Conservation (phyloP, 2,113 vertebrate species). For the Ageneiosus marmoratus region DNA sequence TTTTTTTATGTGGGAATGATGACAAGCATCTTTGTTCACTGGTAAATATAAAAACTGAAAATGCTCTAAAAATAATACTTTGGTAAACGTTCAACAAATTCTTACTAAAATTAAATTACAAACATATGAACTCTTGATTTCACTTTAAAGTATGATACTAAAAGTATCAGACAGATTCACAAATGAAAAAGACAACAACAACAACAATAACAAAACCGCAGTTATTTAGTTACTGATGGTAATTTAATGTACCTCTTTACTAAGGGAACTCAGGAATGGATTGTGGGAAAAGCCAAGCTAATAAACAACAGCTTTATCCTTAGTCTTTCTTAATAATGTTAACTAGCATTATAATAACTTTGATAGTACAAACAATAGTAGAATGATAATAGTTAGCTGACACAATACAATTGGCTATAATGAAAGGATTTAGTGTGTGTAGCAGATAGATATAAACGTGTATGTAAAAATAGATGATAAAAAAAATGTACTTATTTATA, state of each 20-base stretch:
- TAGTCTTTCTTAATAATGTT: not conserved
- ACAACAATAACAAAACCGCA: not conserved
- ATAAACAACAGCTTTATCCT: not conserved
- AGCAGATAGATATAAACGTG: not conserved
- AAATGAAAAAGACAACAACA: not conserved
- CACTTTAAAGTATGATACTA: not conserved
- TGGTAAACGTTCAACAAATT: not conserved
- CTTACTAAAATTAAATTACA: not conserved
- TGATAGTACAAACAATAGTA: not conserved
- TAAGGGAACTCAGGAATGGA: not conserved
- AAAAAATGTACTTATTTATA: too few species aligned
- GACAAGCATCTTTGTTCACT: not conserved
- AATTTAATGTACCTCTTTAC: not conserved
- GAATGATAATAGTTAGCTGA: not conserved
- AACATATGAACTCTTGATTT: not conserved
- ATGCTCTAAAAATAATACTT: not conserved
- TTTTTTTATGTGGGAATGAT: not conserved
- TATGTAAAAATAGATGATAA: not conserved
- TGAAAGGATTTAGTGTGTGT: not conserved
- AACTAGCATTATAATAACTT: not conserved
- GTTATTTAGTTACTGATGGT: not conserved
- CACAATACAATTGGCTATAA: not conserved
- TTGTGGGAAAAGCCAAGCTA: not conserved
- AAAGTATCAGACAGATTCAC: not conserved
- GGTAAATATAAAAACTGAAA: not conserved